These are phyloP conservation scores for Mastigias papua DNA, from an alignment of 30 jellyfish, hydroid and myxozoan genomes.

Conservation along the genomic window DNA sequence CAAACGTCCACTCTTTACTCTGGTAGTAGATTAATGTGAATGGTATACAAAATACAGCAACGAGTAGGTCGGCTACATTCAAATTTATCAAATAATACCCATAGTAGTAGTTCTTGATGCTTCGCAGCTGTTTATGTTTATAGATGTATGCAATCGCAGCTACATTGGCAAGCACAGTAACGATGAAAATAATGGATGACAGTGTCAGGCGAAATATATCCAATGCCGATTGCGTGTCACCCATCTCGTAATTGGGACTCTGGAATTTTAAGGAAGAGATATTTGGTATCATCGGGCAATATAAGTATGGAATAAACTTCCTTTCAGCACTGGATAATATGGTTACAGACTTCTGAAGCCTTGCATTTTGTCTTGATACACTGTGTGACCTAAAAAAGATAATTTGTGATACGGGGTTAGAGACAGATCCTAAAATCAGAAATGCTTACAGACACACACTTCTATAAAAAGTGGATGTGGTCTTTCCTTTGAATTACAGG, in stretches of 20 bases:
- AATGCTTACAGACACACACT: too few species aligned
- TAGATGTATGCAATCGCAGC: slow-evolving; percentile 63
- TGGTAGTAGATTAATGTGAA: slow-evolving; percentile 76
- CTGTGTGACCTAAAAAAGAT: too few species aligned
- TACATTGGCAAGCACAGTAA: slow-evolving; percentile 57
- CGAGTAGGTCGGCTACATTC: slow-evolving; percentile 74
- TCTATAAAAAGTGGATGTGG: too few species aligned
- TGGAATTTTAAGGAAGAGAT: background rate
- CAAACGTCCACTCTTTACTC: slow-evolving; percentile 72
- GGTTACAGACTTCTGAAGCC: too few species aligned
- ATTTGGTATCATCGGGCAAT: background rate
- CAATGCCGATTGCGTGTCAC: slow-evolving; percentile 32
- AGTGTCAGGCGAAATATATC: slow-evolving; percentile 66
- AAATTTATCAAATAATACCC: slow-evolving; percentile 79
- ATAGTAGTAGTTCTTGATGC: slow-evolving; percentile 82
- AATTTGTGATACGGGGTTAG: too few species aligned
- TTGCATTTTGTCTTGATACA: too few species aligned
- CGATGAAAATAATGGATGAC: slow-evolving; percentile 53
- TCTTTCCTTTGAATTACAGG: too few species aligned
- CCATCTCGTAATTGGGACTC: background rate
- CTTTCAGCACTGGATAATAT: background rate
- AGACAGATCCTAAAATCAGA: too few species aligned
- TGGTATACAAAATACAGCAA: slow-evolving; percentile 78
- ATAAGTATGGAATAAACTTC: background rate
- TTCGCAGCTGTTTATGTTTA: slow-evolving; percentile 61